phyloP scores from a whole-genome alignment of 2,797 vertebrate species.

The Arrhamphus sclerolepis region DNA sequence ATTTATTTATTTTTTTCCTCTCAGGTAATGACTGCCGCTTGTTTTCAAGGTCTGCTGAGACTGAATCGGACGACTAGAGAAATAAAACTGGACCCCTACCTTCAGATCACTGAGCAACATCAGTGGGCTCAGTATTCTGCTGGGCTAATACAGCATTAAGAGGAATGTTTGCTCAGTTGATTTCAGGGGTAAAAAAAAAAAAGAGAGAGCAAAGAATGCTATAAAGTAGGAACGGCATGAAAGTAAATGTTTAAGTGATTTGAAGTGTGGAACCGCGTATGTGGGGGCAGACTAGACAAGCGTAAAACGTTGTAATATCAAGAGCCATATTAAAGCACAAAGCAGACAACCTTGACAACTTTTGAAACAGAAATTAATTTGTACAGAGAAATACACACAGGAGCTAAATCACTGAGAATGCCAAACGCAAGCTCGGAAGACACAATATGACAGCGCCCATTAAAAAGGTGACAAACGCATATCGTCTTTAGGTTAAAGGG shows the following conservation, averaged over 20 bases:
- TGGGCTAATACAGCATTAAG: constrained; percentile 35
- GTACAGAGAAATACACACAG: constrained; percentile 20
- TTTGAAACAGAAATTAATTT: constrained; percentile 45
- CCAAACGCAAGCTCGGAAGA: constrained; percentile 38
- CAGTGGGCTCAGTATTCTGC: constrained; percentile 34
- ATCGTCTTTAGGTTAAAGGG: constrained; percentile 60
- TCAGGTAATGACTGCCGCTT: constrained; percentile 48
- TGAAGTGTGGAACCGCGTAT: constrained; percentile 45
- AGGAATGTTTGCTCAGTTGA: constrained; percentile 24
- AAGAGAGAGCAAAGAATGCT: constrained; percentile 7
- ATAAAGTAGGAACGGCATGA: constrained; percentile 31
- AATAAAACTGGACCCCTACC: constrained; percentile 24
- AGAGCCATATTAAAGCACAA: constrained; percentile 48
- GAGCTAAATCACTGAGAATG: constrained; percentile 39
- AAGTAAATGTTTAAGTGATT: constrained; percentile 54
- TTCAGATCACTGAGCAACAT: constrained; percentile 53
- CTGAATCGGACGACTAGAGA: constrained; percentile 27
- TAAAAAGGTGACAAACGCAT: constrained; percentile 64
- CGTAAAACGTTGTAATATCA: constrained; percentile 52
- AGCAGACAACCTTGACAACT: constrained; percentile 54
- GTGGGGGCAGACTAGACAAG: constrained; percentile 42
- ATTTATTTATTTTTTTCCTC: constrained; percentile 30
- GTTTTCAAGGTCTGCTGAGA: constrained; percentile 51
- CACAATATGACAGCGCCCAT: constrained; percentile 46
- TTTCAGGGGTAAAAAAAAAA: constrained; percentile 31